These are phyloP conservation scores for Brevipalpus yothersi DNA, from an alignment of 1,140 invertebrate genomes.

Conservation along the genomic window DNA sequence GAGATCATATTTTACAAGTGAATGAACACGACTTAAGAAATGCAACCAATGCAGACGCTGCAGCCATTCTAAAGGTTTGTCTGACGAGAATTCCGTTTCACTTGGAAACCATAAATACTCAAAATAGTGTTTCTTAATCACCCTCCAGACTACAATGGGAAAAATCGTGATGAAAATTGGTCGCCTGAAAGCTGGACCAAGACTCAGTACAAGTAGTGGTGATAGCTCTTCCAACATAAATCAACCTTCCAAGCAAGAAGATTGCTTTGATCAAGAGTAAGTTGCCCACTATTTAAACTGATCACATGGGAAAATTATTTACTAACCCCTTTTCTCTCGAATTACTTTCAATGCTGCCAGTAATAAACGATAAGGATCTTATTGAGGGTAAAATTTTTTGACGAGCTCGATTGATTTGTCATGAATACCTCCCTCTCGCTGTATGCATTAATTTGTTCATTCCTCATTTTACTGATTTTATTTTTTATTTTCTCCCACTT, in stretches of 20 bases:
- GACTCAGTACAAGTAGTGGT: too few species aligned
- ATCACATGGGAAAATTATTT: too few species aligned
- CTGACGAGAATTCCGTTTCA: neutral
- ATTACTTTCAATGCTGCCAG: too few species aligned
- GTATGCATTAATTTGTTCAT: neutral
- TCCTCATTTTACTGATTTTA: neutral
- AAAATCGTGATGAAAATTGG: conserved; percentile 52
- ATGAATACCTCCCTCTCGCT: neutral
- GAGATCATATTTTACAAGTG: conserved; percentile 69
- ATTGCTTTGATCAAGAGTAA: too few species aligned
- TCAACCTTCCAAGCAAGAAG: too few species aligned
- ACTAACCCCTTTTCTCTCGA: too few species aligned
- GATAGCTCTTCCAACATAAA: too few species aligned
- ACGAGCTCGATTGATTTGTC: too few species aligned
- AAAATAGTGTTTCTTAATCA: neutral
- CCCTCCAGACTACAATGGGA: conserved; percentile 33
- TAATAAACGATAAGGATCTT: too few species aligned
- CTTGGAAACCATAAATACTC: neutral
- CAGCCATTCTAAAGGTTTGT: conserved; percentile 48
- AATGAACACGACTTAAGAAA: conserved; percentile 64
- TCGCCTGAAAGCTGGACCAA: conserved; percentile 34
- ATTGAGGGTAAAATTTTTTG: too few species aligned
- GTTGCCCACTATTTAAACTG: too few species aligned
- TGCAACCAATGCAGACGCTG: conserved; percentile 56
- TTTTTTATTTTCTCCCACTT: neutral